Conservation (phyloP, 2,888 invertebrate genomes). For the Penaeus monodon region DNA sequence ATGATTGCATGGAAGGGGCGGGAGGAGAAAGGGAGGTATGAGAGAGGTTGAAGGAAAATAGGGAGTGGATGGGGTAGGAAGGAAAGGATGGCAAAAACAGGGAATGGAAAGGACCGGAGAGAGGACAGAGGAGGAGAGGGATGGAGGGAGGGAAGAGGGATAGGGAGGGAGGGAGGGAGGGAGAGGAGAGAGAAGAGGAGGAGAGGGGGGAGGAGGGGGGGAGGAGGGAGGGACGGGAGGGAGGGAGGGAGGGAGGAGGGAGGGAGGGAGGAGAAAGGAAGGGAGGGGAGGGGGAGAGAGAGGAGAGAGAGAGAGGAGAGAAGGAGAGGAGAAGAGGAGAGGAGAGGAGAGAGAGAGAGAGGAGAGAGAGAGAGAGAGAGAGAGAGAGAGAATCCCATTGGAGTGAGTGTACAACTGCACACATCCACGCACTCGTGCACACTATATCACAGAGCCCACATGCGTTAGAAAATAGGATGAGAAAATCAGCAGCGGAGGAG, state of each 20-base stretch:
- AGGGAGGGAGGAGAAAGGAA: not conserved
- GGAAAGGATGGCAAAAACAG: no score
- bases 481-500: not conserved
- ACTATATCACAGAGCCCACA: no score
- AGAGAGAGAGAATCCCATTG: not conserved
- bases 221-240: not conserved
- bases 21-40: no score
- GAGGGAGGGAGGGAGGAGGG: not conserved
- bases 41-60: no score
- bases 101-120: no score
- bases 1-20: no score
- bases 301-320: no score
- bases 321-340: not conserved
- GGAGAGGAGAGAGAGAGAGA: slow-evolving; percentile 1
- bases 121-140: not conserved
- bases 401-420: no score
- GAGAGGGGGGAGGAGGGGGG: not conserved
- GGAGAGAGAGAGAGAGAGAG: not conserved
- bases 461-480: no score
- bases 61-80: no score
- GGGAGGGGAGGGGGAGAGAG: not conserved
- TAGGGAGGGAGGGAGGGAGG: not conserved
- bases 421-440: no score
- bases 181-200: not conserved
- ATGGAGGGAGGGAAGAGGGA: no score